phyloP scores from a whole-genome alignment of 2,888 invertebrate genomes.

The Silvanus unidentatus region DNA sequence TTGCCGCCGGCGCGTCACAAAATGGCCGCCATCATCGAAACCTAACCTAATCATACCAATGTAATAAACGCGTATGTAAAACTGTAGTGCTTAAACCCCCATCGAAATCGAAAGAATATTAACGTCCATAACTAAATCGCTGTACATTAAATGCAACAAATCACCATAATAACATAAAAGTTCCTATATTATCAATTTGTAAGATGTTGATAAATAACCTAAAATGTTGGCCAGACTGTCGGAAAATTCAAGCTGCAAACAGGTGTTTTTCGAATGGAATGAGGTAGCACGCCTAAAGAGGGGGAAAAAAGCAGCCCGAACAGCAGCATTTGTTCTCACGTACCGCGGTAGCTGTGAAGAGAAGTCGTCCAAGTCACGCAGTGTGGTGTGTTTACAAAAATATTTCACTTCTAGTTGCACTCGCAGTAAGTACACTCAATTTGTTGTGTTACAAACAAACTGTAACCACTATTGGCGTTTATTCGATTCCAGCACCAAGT shows the following conservation, averaged over 20 bases:
- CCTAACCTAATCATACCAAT: too few species aligned
- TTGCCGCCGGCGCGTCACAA: too few species aligned
- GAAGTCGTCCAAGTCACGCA: constrained; percentile 8
- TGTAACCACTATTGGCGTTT: not conserved
- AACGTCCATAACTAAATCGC: too few species aligned
- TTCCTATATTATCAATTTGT: not conserved
- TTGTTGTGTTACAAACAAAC: not conserved
- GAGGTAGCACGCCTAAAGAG: constrained; percentile 44
- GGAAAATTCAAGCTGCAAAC: constrained; percentile 67
- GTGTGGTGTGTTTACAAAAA: constrained; percentile 12
- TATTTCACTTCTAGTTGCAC: not conserved
- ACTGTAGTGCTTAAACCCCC: too few species aligned
- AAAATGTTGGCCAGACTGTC: constrained; percentile 53
- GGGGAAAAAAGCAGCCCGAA: constrained; percentile 26
- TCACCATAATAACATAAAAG: too few species aligned
- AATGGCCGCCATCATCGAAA: too few species aligned
- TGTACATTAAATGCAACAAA: too few species aligned
- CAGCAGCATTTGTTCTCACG: constrained; percentile 42
- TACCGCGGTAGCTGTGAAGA: constrained; percentile 23
- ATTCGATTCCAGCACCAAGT: not conserved
- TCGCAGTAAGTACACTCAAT: not conserved
- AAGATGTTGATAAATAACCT: not conserved
- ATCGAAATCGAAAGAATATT: too few species aligned
- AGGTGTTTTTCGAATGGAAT: constrained; percentile 73
- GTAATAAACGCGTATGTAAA: too few species aligned